A percentile compares a stretch with the other conserved stretches of the same genome.
Conservation (phyloP, 2,888 invertebrate species). For the Macrophya alboannulata region DNA sequence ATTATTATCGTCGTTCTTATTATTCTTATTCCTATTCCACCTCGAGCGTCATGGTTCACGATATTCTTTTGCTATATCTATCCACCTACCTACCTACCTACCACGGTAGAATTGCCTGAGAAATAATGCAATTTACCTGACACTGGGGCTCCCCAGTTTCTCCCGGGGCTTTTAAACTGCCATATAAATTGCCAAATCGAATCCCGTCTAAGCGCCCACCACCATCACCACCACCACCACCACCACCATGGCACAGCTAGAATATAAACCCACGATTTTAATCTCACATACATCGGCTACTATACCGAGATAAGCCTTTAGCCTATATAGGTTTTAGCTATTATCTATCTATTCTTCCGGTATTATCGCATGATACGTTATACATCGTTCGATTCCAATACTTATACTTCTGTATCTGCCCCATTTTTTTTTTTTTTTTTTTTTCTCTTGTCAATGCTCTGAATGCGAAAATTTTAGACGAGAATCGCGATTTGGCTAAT, state of each 20-base stretch:
- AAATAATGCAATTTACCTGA: conserved; percentile 48
- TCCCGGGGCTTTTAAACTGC: conserved; percentile 38
- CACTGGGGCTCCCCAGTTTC: conserved; percentile 14
- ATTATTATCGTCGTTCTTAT: background rate
- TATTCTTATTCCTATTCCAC: background rate
- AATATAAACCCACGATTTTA: conserved; percentile 35
- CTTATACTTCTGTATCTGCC: background rate
- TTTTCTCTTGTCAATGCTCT: no score
- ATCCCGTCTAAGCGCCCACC: conserved; percentile 21
- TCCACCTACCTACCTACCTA: no score
- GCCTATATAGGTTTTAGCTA: background rate
- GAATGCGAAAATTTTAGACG: no score
- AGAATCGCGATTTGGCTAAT: no score
- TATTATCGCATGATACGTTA: background rate
- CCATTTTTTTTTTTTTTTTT: no score
- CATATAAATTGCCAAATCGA: conserved; percentile 44
- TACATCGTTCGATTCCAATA: background rate
- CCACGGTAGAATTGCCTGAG: background rate
- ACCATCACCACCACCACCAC: no score
- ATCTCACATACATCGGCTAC: conserved; percentile 18
- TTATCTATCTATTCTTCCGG: background rate
- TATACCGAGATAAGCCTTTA: background rate
- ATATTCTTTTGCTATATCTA: background rate
- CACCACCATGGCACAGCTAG: background rate
- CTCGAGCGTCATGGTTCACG: background rate